Evolutionary conservation across 37 sponge, comb jelly and placozoan species (phyloP), one percentile per base, ranked within the genome.

Genomic region (Dysidea cf. avara): DNA sequence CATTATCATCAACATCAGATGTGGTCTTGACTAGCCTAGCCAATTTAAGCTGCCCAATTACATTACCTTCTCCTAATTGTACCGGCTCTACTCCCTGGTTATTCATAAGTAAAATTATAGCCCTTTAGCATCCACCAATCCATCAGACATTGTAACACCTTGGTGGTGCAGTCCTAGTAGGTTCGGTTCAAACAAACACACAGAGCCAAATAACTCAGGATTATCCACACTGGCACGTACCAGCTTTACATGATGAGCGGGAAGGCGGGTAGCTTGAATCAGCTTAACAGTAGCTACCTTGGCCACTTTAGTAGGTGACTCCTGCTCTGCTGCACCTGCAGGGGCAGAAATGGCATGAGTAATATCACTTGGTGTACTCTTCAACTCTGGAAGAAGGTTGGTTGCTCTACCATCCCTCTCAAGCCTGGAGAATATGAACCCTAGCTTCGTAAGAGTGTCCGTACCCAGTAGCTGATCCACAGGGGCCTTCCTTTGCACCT

Each of bases 401-500:
- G 71, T 50, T 3, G 4, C 4, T 4, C 4, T 43, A 13, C 32
- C 18, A 14, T 7, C 51, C 69, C 7, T 22, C 28, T 39, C 52
- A 5, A 32, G 35, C 3, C 25, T 21, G 24, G 24, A 9, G 9
- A 70, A 32, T 26, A 18, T 20, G 30, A 63, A 63, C 7, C 64
- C 40, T 38, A 69, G 38, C 32, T 51, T 34, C 12, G 53, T 30
- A 39, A 56, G 72, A 14, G 56, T 22, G 39, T 71, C 57, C 2
- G 39, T 71, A 9, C 58, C 72, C 26, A 71, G 54, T 49, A 74
- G 50, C 18, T 46, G 16, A 33, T 74, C 61, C 13, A 46, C 29
- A 3, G 61, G 74, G 18, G 58, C 72, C 20, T 56, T 40, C 72
- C 56, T 22, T 55, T 71, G 72, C 39, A 71, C 72, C 46, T 46